Conservation (phyloP, 2,113 vertebrate species). For the Mobula hypostoma region DNA sequence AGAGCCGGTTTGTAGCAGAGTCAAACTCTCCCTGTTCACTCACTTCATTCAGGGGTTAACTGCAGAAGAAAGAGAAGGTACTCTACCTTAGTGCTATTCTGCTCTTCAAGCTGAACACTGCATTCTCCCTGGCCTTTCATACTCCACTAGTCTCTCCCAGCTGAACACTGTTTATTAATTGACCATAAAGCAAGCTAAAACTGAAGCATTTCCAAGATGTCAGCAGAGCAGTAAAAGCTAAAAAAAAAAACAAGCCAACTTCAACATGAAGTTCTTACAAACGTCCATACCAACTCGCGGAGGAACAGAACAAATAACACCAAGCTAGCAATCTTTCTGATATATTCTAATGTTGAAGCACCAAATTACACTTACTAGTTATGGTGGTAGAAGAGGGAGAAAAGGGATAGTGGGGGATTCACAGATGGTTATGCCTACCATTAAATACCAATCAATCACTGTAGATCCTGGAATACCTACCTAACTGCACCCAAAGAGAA, state of each 20-base stretch:
- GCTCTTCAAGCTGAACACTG: not conserved
- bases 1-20: not conserved
- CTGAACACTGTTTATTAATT: slow-evolving; percentile 9
- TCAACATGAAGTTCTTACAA: not conserved
- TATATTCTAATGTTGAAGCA: not conserved
- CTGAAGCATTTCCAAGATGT: not conserved
- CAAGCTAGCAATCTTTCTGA: not conserved
- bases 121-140: not conserved
- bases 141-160: not conserved
- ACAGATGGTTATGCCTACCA: not conserved
- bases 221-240: not conserved
- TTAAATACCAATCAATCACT: not conserved
- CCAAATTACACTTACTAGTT: not conserved
- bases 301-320: not conserved
- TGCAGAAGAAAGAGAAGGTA: not conserved
- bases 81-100: not conserved
- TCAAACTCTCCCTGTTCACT: not conserved
- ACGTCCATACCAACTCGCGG: not conserved
- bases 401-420: not conserved
- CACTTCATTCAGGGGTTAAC: not conserved
- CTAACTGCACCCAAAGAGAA: not conserved
- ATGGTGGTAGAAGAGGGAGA: not conserved
- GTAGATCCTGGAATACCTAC: not conserved
- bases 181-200: not conserved
- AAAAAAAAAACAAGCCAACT: not conserved